These are phyloP conservation scores for Bostrychus sinensis DNA, from an alignment of 2,113 vertebrate genomes.

Conservation along the genomic window DNA sequence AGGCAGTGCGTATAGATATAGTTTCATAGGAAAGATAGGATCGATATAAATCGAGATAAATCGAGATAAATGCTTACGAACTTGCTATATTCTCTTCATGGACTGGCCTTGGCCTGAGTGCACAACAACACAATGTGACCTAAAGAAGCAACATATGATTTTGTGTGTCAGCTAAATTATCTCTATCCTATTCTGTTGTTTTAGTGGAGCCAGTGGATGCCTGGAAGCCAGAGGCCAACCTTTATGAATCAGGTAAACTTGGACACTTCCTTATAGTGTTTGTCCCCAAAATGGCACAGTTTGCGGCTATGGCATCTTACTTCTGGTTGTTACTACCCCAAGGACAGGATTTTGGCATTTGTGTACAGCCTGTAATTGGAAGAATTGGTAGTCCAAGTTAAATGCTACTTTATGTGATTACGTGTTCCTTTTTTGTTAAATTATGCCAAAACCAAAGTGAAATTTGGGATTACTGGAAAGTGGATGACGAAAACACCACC, in stretches of 20 bases:
- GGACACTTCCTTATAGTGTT: not conserved
- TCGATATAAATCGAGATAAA: too few relatives aligned
- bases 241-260: slow-evolving; percentile 86
- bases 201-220: slow-evolving; percentile 81
- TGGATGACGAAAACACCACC: slow-evolving; percentile 10
- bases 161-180: not conserved
- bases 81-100: too few relatives aligned
- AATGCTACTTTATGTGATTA: slow-evolving; percentile 44
- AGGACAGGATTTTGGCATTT: slow-evolving; percentile 48
- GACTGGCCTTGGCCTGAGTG: not conserved
- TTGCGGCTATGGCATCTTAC: slow-evolving; percentile 15
- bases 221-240: slow-evolving; percentile 81
- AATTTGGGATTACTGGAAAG: slow-evolving; percentile 20
- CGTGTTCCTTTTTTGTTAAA: slow-evolving; percentile 33
- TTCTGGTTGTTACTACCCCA: slow-evolving; percentile 26
- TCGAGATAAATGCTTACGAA: too few relatives aligned
- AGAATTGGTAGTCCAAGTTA: slow-evolving; percentile 33
- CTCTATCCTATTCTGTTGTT: slow-evolving; percentile 43
- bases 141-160: not conserved
- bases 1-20: too few relatives aligned
- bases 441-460: slow-evolving; percentile 39
- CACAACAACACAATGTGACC: not conserved
- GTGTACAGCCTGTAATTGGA: slow-evolving; percentile 60
- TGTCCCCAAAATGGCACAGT: slow-evolving; percentile 1
- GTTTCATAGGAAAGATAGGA: too few relatives aligned